These are phyloP conservation scores for Pachyuromys duprasi DNA, from an alignment of 2,797 vertebrate species.

Conservation along the genomic window DNA sequence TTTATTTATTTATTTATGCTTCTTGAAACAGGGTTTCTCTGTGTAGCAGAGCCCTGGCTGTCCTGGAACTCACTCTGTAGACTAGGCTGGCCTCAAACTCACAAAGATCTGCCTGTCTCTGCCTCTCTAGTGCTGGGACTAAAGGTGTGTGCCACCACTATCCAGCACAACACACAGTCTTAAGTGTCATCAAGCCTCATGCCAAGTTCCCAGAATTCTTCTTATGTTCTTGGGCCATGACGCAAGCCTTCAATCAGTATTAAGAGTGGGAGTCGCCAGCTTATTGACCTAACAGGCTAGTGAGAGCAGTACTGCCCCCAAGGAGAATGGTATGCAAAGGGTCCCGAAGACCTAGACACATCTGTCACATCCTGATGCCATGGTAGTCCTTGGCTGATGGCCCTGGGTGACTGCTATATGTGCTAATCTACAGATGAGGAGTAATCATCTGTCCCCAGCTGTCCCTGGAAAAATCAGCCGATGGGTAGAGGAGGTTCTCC, in stretches of 20 bases:
- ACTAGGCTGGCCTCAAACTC: too few species aligned
- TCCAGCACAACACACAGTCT: not conserved
- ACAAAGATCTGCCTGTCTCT: too few species aligned
- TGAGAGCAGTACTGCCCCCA: too few species aligned
- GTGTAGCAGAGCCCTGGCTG: too few species aligned
- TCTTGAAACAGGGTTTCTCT: too few species aligned
- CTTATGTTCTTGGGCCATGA: constrained; percentile 57
- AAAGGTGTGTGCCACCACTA: too few species aligned
- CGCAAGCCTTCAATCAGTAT: not conserved
- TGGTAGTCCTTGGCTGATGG: not conserved
- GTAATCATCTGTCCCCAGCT: not conserved
- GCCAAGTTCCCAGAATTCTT: constrained; percentile 62
- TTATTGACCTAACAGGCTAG: not conserved
- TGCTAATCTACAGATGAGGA: not conserved
- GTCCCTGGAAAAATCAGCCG: not conserved
- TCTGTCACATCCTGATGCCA: not conserved
- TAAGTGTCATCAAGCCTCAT: not conserved
- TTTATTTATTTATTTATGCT: too few species aligned
- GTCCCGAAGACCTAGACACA: not conserved
- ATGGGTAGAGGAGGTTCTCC: not conserved
- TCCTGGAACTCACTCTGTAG: too few species aligned
- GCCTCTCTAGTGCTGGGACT: too few species aligned
- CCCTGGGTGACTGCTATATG: not conserved
- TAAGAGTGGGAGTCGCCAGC: not conserved
- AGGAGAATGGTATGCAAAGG: not conserved